Conservation (phyloP, 2,888 invertebrate species). For the Tupiocoris notatus region DNA sequence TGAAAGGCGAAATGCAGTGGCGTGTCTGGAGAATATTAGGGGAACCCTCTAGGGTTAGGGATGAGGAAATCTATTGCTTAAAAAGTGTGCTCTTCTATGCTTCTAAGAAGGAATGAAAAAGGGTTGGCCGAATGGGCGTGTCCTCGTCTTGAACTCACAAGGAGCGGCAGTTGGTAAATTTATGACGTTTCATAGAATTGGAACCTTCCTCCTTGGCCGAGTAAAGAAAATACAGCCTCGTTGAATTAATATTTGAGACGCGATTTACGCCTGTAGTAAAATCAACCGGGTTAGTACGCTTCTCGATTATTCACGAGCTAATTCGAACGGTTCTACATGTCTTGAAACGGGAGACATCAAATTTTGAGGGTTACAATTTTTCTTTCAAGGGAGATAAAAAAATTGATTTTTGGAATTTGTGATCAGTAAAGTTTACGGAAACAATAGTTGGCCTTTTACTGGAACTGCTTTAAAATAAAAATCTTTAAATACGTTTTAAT, state of each 20-base stretch:
- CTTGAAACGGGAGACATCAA: no score
- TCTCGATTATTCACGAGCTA: no score
- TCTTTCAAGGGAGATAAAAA: no score
- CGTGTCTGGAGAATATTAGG: not conserved
- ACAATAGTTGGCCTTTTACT: no score
- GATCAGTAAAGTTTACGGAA: no score
- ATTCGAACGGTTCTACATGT: no score
- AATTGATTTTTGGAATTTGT: no score
- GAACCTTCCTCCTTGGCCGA: not conserved
- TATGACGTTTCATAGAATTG: not conserved
- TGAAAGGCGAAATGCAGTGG: not conserved
- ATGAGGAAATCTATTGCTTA: not conserved
- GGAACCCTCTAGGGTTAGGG: not conserved
- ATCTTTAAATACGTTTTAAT: no score
- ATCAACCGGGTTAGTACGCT: no score
- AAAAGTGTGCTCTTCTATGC: not conserved
- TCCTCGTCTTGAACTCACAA: not conserved
- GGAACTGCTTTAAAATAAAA: no score
- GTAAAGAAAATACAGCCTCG: not conserved
- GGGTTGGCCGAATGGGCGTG: not conserved
- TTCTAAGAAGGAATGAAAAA: not conserved
- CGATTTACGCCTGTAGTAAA: no score
- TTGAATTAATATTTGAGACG: not conserved
- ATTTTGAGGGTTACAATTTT: no score
- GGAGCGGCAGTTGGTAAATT: not conserved